phyloP scores from a whole-genome alignment of 2,113 vertebrate species.

The Cebidichthys violaceus region DNA sequence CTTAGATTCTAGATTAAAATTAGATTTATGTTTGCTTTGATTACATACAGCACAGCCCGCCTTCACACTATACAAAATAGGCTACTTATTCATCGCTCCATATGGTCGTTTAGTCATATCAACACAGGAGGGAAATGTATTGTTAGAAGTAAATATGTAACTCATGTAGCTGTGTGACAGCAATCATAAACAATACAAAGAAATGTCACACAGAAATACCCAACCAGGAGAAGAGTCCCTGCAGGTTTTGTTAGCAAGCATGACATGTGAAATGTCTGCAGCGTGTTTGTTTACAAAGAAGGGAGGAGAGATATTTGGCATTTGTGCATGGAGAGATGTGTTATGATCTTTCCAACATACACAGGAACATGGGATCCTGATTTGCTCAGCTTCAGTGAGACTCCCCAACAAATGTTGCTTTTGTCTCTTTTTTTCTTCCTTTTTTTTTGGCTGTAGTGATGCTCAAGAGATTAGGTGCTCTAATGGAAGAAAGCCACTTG shows the following conservation, averaged over 20 bases:
- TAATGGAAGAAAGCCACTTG: slow-evolving; percentile 46
- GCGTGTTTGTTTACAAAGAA: slow-evolving; percentile 65
- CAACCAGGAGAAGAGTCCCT: slow-evolving; percentile 11
- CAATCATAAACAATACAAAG: slow-evolving; percentile 32
- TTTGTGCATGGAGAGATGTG: slow-evolving; percentile 59
- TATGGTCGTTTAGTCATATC: slow-evolving; percentile 12
- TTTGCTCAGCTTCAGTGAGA: slow-evolving; percentile 65
- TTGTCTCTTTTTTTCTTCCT: slow-evolving; percentile 43
- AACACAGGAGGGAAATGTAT: slow-evolving; percentile 20
- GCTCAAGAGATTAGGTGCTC: slow-evolving; percentile 55
- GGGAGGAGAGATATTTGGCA: slow-evolving; percentile 64
- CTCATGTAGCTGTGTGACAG: slow-evolving; percentile 22
- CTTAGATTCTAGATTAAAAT: no score
- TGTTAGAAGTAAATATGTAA: slow-evolving; percentile 27
- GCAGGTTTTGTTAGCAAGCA: slow-evolving; percentile 51
- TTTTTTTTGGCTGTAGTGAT: slow-evolving; percentile 50
- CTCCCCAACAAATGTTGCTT: slow-evolving; percentile 44
- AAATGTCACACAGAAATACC: slow-evolving; percentile 43
- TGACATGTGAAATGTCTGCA: slow-evolving; percentile 41
- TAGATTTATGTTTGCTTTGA: neutral
- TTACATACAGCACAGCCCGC: neutral
- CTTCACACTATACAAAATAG: neutral
- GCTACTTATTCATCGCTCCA: neutral
- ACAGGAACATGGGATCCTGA: slow-evolving; percentile 66
- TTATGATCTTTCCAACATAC: slow-evolving; percentile 64